Evolutionary conservation across 2,113 vertebrate genomes (phyloP), one percentile per base, ranked within the genome.

Genomic region (Microtus montanus): DNA sequence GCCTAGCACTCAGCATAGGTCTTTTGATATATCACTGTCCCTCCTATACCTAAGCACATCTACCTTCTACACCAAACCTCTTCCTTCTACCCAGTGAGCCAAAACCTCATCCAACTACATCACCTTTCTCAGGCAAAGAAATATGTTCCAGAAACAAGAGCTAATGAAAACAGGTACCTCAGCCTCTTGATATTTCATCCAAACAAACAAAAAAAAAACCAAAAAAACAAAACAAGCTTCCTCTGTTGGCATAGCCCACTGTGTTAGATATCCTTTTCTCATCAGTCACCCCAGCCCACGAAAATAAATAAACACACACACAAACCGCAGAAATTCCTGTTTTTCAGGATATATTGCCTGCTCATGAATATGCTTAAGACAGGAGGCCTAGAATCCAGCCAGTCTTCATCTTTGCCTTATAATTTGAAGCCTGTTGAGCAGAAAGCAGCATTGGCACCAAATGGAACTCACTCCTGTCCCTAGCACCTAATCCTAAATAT

Each of bases 161-260:
- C 83, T 91, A 41, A 77, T 22, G 38, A 77, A 92, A 90, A 49
- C 5, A 35, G 12, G 12, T 3, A 68, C 49, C 73, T 88, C 33
- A 7, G 52, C 61, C n/a, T 89, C 58, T 0, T 89, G 74, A 87
- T 35, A 89, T 7, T 82, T 64, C 30, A 70, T 0, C 77, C 87
- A 93, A 89, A 92, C 49, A 83, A 17, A 85, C 92, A 87, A 68
- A 68, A 87, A 68, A 68, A 87, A 68, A 68, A 41, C 10, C 28
- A 33, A 13, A 30, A 68, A 33, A 33, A 35, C 33, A 70, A 68
- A 52, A 52, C 52, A 92, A 61, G 41, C 19, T 54, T 63, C 63
- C 87, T 90, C 47, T 85, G 68, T 63, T 92, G 33, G 89, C 13
- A 92, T 9, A 93, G 80, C 33, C 58, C 82, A 80, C n/a, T 87